These are phyloP conservation scores for Holothuria glaberrima DNA, from an alignment of 35 echinoderm and acorn worm genomes.

Conservation along the genomic window DNA sequence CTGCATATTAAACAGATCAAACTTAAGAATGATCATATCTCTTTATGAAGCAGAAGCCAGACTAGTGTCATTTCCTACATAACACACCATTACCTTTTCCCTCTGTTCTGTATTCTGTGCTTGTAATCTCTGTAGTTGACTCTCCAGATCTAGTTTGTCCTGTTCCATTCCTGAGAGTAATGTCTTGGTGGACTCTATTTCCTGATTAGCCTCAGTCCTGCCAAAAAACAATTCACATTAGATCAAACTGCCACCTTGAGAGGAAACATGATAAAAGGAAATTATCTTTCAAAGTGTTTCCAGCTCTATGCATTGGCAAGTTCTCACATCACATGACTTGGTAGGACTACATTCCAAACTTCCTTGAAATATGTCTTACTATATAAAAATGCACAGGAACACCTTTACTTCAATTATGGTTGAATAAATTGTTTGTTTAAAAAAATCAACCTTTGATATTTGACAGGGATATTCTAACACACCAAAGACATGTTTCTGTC, in stretches of 20 bases:
- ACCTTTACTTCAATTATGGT: no score
- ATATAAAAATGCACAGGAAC: neutral
- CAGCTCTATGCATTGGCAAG: no score
- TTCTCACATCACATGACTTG: no score
- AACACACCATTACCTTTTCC: conserved; percentile 36
- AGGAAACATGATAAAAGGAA: neutral
- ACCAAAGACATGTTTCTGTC: no score
- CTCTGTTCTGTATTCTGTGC: conserved; percentile 46
- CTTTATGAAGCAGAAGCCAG: no score
- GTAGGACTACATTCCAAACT: no score
- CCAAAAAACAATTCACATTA: neutral
- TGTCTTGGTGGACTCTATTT: conserved; percentile 55
- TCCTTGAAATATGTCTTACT: neutral
- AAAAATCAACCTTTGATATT: no score
- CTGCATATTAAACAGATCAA: no score
- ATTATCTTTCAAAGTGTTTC: neutral
- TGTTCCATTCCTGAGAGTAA: conserved; percentile 53
- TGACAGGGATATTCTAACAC: no score
- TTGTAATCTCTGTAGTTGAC: conserved; percentile 67
- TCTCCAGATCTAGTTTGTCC: conserved; percentile 57
- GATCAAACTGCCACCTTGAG: neutral
- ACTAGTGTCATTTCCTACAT: no score
- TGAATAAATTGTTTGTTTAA: no score
- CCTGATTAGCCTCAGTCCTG: conserved; percentile 66
- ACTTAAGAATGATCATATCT: no score